Evolutionary conservation across 2,888 invertebrate genomes (phyloP), one percentile per base, ranked within the genome.

Genomic region (Trichogramma evanescens): DNA sequence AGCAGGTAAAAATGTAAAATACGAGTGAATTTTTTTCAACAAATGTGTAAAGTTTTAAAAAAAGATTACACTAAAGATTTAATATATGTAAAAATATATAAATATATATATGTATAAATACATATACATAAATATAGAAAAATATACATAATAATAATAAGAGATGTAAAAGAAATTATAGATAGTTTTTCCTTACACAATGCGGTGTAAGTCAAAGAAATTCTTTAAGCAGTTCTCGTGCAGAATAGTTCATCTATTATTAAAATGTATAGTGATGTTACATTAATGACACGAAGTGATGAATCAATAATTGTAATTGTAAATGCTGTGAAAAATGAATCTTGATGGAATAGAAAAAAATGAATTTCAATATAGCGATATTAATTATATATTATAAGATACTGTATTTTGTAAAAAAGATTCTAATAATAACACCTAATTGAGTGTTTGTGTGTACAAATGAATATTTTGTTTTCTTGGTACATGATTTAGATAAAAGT

Each of bases 391-490:
- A 71, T 13, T 13, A 72, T 71, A 72, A 72, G 72, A 68, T 65
- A 70, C 66, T 72, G 72, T 74, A 73, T 74, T 74, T 74, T 74
- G 72, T 72, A 73, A 71, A 68, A 64, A 61, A 65, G 64, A 60
- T 68, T 66, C 66, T 65, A 57, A 63, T 13, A 13, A 13, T 13
- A 51, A 45, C 9, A 45, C 8, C 8, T 45, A 8, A 45, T 9
- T 45, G 45, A 26, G 26, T 26, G 26, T 26, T 26, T 26, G 26
- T 26, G 26, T 26, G 26, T 26, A 26, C 26, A 26, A 26, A 26
- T 26, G 26, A 26, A 26, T 26, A 26, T 26, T 26, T 2, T 26
- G 26, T 26, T 26, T 26, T 26, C 26, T 26, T 26, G 26, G 26
- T 26, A 26, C 26, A 26, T 26, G 26, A 2, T 26, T 26, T 26